Percentiles rank a stretch among this genome's conserved stretches.
phyloP scores from a whole-genome alignment of 2,113 vertebrate species.

The Egretta garzetta region DNA sequence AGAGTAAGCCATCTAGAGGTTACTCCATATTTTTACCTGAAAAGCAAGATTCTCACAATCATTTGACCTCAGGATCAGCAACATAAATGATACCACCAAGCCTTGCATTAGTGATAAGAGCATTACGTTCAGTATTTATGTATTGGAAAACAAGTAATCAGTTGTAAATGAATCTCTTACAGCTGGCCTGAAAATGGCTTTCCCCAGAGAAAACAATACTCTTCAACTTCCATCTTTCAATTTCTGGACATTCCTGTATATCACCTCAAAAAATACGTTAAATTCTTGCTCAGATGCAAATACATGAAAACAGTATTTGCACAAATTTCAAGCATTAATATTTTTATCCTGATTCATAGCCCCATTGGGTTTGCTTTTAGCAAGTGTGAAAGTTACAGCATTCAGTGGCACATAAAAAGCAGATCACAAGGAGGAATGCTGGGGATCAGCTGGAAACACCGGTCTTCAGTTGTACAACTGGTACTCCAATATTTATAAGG shows the following conservation, averaged over 20 bases:
- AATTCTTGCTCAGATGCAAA: not conserved
- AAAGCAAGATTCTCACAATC: not conserved
- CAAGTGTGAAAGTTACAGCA: not conserved
- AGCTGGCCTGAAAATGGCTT: not conserved
- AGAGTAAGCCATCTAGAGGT: not conserved
- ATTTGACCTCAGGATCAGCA: not conserved
- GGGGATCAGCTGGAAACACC: not conserved
- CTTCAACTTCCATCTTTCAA: not conserved
- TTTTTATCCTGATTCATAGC: not conserved
- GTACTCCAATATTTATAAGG: not conserved
- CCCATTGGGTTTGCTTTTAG: not conserved
- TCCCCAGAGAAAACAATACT: not conserved
- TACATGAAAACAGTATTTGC: not conserved
- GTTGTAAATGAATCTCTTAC: not conserved
- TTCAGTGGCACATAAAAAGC: not conserved
- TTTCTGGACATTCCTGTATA: not conserved
- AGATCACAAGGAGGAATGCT: not conserved
- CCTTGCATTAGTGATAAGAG: not conserved
- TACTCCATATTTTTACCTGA: not conserved
- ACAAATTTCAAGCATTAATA: not conserved
- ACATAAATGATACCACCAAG: not conserved
- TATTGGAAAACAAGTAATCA: not conserved
- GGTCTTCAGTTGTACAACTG: not conserved
- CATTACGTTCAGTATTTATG: not conserved
- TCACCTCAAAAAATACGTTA: not conserved